Evolutionary conservation across 2,888 invertebrate genomes (phyloP).

Genomic region (Homarus gammarus): DNA sequence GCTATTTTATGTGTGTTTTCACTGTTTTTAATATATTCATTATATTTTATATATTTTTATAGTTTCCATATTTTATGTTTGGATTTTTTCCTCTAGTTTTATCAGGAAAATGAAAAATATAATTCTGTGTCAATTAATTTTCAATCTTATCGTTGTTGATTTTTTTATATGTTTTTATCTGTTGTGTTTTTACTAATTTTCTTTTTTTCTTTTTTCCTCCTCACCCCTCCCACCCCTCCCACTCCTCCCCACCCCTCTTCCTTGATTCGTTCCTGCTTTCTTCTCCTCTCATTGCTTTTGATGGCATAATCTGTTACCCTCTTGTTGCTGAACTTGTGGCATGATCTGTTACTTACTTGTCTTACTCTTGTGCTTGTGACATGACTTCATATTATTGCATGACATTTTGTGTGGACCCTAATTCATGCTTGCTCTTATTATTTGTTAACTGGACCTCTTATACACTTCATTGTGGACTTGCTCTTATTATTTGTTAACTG

Average conservation of each 20-base stretch:
- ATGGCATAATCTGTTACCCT: background rate
- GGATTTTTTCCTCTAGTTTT: background rate
- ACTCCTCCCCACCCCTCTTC: background rate
- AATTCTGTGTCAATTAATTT: too few relatives aligned
- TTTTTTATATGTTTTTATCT: too few relatives aligned
- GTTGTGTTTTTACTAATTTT: background rate
- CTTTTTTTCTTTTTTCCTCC: background rate
- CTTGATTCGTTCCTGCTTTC: background rate
- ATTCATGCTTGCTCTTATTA: background rate
- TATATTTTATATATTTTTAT: too few relatives aligned
- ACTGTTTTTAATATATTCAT: background rate
- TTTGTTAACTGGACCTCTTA: background rate
- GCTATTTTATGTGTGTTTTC: background rate
- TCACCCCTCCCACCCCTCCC: too few relatives aligned
- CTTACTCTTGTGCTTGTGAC: background rate
- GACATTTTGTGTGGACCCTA: background rate
- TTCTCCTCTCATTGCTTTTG: background rate
- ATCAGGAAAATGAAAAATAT: too few relatives aligned
- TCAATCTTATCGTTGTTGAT: too few relatives aligned
- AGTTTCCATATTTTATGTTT: background rate
- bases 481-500: background rate
- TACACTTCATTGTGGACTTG: background rate
- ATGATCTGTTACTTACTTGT: background rate
- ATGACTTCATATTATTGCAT: background rate
- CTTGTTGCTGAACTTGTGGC: slow-evolving; percentile 3